Percentiles rank a stretch among this genome's conserved stretches.
Conservation (phyloP, 2,797 vertebrate species). For the Sarcophilus harrisii region DNA sequence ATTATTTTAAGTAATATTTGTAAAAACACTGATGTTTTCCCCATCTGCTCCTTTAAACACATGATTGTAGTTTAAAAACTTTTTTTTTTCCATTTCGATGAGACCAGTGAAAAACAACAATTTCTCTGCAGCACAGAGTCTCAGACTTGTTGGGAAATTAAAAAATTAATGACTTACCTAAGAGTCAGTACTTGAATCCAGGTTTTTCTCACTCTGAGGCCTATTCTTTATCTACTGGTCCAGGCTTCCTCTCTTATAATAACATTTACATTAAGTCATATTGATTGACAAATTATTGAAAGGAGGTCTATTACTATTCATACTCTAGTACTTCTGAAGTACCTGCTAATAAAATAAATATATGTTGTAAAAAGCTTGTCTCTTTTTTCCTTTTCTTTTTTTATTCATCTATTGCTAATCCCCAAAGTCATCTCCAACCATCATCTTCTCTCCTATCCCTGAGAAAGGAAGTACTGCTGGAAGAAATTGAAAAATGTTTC, state of each 20-base stretch:
- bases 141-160: background rate
- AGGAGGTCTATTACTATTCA: slow-evolving; percentile 20
- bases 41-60: background rate
- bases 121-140: background rate
- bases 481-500: background rate
- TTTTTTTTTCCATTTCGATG: background rate
- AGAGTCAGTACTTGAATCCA: background rate
- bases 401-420: background rate
- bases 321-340: slow-evolving; percentile 16
- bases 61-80: background rate
- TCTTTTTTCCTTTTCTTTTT: background rate
- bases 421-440: background rate
- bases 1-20: background rate
- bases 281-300: slow-evolving; percentile 20
- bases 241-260: slow-evolving; percentile 10
- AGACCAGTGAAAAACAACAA: background rate
- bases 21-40: background rate
- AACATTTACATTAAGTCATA: background rate
- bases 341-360: background rate
- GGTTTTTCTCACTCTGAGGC: slow-evolving; percentile 16
- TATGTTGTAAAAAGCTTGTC: background rate
- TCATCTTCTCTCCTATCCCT: background rate
- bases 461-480: background rate
- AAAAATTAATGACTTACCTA: background rate
- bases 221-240: background rate